Conservation (phyloP, 2,888 invertebrate species). For the Archips crataeganus region DNA sequence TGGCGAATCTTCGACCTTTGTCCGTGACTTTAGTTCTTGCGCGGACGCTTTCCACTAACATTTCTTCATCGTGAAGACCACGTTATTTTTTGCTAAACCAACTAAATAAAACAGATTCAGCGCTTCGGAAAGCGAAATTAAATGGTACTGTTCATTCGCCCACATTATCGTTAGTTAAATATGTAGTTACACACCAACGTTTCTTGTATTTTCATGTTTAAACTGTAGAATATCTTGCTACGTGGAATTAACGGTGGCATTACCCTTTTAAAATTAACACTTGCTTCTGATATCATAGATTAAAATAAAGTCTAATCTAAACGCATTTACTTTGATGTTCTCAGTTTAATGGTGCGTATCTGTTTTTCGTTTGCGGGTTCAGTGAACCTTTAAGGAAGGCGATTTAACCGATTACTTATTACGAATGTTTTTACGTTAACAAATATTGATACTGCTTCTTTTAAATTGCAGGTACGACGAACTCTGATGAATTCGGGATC, state of each 20-base stretch:
- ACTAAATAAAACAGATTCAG: too few species aligned
- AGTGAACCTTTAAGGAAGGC: constrained; percentile 45
- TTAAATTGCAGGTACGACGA: constrained; percentile 53
- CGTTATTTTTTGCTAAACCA: too few species aligned
- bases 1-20: too few species aligned
- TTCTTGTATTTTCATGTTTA: not conserved
- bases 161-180: not conserved
- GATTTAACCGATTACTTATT: constrained; percentile 42
- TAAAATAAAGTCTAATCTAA: constrained; percentile 38
- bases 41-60: too few species aligned
- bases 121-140: too few species aligned
- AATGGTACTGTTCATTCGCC: too few species aligned
- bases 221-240: not conserved
- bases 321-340: constrained; percentile 51
- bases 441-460: constrained; percentile 51
- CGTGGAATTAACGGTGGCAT: constrained; percentile 1
- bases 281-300: constrained; percentile 42
- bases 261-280: constrained; percentile 22
- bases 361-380: constrained; percentile 65
- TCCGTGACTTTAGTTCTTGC: too few species aligned
- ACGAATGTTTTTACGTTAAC: constrained; percentile 17
- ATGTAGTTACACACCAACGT: not conserved
- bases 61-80: too few species aligned
- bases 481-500: constrained; percentile 5
- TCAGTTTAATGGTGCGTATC: constrained; percentile 54